Evolutionary conservation across 2,113 vertebrate genomes (phyloP), one percentile per base, ranked within the genome.

Genomic region (Seriola quinqueradiata): DNA sequence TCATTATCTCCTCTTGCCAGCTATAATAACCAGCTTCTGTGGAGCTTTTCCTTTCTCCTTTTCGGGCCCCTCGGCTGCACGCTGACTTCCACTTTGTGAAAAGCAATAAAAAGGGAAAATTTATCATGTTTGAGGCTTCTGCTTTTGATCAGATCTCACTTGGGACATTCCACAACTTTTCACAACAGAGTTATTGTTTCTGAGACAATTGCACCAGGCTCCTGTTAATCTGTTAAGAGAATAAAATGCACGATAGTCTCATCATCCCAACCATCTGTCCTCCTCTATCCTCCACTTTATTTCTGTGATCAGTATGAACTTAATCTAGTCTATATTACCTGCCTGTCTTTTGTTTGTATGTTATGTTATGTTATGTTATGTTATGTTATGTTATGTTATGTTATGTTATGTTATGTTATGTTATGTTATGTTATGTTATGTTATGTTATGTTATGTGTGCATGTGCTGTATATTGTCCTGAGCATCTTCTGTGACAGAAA

Each of bases 11-110:
- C 75, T 14, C 34, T 14, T 90, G 83, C 88, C 88, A 91, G 77
- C 87, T 87, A 64, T 92, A 92, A 93, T 90, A 76, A 91, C 64
- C 76, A 68, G 75, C 80, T 92, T 87, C 75, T 83, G 75, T 28
- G 34, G 28, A 58, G 40, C 25, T 34, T 75, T 89, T 82, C 76
- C 85, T 73, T 52, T 78, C 74, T 77, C 72, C 66, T 78, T n/a
- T 42, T 63, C 70, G 10, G 79, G 77, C 75, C 81, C 59, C 79
- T 83, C 52, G 13, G 74, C 70, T 58, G 78, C 60, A 68, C 40
- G 64, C 44, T 9, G 34, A 72, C 75, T 71, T 72, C 44, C 63
- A 82, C 59, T 86, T 75, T 32, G 66, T 58, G 28, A 72, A 74
- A 74, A 76, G 64, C 44, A 89, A 80, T 74, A 81, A 73, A 81